Percentiles rank a stretch among this genome's conserved stretches.
Conservation (phyloP, 2,888 invertebrate genomes). For the Apeira syringaria region DNA sequence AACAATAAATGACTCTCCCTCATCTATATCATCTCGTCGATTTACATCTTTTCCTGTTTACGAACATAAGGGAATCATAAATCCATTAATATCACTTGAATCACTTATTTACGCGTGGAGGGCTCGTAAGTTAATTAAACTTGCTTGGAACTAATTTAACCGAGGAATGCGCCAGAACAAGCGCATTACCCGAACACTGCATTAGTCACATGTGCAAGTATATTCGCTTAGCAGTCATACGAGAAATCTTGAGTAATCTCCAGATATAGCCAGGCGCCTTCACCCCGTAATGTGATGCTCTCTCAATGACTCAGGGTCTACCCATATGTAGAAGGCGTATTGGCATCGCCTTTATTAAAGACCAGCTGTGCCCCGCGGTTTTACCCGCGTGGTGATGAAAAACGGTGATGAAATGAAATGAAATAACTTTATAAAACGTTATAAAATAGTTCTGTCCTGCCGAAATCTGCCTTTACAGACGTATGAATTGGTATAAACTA, state of each 20-base stretch:
- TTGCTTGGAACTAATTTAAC: conserved; percentile 2
- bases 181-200: conserved; percentile 3
- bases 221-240: conserved; percentile 18
- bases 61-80: background rate
- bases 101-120: background rate
- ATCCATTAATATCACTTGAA: background rate
- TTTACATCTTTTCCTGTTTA: no score
- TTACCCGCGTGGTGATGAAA: no score
- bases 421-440: no score
- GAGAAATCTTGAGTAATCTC: conserved; percentile 64
- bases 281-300: conserved; percentile 42
- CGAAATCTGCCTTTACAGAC: no score
- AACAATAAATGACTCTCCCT: no score
- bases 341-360: no score
- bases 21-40: no score
- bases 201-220: conserved; percentile 25
- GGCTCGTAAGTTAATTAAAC: background rate
- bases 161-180: conserved; percentile 5
- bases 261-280: conserved; percentile 59
- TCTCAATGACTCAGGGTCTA: conserved; percentile 53
- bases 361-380: no score
- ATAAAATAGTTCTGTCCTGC: no score
- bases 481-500: no score
- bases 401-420: no score
- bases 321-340: conserved; percentile 29